Evolutionary conservation across 2,113 vertebrate genomes (phyloP), one percentile per base, ranked within the genome.

Genomic region (Alces alces): DNA sequence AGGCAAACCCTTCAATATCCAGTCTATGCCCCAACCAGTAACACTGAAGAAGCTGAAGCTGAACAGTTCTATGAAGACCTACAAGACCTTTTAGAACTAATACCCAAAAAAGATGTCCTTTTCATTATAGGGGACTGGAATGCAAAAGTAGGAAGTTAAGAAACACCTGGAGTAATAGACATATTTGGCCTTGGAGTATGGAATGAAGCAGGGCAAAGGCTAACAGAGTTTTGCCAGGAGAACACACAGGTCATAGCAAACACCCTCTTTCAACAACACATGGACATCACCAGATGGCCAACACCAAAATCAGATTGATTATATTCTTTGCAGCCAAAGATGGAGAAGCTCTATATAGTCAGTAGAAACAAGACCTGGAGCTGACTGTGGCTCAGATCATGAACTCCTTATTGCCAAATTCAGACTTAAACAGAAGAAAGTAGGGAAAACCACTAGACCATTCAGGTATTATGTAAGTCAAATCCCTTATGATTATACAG

Each of bases 241-340:
- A 36, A 70, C 4, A 1, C 64, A 36, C 9, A 9, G n/a, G n/a
- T 23, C n/a, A 36, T 70, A 21, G 64, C 64, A 70, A 36, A 70
- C 64, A 70, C 17, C 17, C 64, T 21, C n/a, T 70, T 21, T 9
- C 4, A 21, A 70, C 64, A 70, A 70, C 64, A 70, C 64, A 66
- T 21, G 8, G 64, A 36, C n/a, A 36, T 70, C n/a, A 23, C n/a
- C 17, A 70, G 64, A 21, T 70, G n/a, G 64, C 17, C n/a, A 70
- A 36, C 4, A 21, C 17, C 0, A 0, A 11, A 70, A 70, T 70
- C 17, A 36, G 64, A 70, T 4, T 70, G 4, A 36, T 36, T 36
- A 21, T 70, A 70, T 70, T 70, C 64, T 66, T 66, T 66, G 33
- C 17, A 66, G 33, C 64, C n/a, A 21, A 70, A 70, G 17, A 70